Evolutionary conservation across 1,140 invertebrate genomes (phyloP).

Genomic region (Spodoptera frugiperda): DNA sequence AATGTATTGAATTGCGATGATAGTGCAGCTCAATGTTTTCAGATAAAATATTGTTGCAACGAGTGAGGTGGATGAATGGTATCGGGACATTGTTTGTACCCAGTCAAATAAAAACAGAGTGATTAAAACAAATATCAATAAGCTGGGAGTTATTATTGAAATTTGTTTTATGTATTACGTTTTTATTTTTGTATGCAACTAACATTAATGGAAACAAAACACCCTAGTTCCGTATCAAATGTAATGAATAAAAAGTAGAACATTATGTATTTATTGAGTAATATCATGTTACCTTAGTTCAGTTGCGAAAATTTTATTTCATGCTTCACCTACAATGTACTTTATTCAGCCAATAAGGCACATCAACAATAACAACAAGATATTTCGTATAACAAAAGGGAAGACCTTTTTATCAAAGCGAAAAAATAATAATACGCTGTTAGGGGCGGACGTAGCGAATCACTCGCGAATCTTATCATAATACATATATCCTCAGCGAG

Average conservation of each 20-base stretch:
- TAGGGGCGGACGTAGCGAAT: constrained; percentile 24
- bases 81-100: constrained; percentile 3
- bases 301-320: not conserved
- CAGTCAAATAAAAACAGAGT: not conserved
- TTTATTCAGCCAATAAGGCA: constrained; percentile 11
- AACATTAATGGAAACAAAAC: too few relatives aligned
- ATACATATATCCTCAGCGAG: constrained; percentile 52
- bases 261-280: not conserved
- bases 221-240: too few relatives aligned
- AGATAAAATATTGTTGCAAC: constrained; percentile 21
- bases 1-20: constrained; percentile 33
- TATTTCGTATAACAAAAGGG: constrained; percentile 12
- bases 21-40: constrained; percentile 14
- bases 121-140: constrained; percentile 1
- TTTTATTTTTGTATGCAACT: too few relatives aligned
- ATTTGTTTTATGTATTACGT: too few relatives aligned
- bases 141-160: too few relatives aligned
- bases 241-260: too few relatives aligned
- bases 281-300: not conserved
- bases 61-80: constrained; percentile 4
- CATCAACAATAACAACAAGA: not conserved
- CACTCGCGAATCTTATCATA: constrained; percentile 55
- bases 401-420: constrained; percentile 25
- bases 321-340: not conserved
- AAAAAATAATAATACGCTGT: constrained; percentile 28